Evolutionary conservation across 2,113 vertebrate species (phyloP), one percentile per base, ranked within the genome.

Genomic region (Otocyon megalotis): DNA sequence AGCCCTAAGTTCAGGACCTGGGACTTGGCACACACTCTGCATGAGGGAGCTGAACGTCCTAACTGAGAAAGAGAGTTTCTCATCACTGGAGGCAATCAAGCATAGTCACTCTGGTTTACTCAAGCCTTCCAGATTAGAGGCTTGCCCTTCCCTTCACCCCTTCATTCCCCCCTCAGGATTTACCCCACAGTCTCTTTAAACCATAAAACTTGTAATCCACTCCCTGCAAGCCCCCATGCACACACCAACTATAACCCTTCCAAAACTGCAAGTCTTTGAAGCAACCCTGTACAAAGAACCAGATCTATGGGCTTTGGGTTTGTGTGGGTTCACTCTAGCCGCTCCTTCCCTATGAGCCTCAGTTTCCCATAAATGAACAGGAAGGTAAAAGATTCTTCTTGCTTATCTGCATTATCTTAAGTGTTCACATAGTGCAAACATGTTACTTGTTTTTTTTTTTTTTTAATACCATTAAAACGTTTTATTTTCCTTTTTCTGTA

Each of bases 61-160:
- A 79, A 76, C 14, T 72, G 53, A 79, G 20, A 10, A 26, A 62
- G 81, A 28, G 24, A 71, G 82, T 67, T 14, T 50, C 86, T 62
- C 53, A 54, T 82, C 56, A 19, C 26, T 3, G 14, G 69, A 74
- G 81, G 96, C 82, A 92, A 94, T 79, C 94, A 95, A 96, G 88
- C 77, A 79, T 0, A 48, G 35, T 37, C 43, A 85, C 35, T 58
- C 43, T 0, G n/a, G 53, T 35, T 94, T 53, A 65, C 35, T 56
- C 14, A 37, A 76, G 88, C 32, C 48, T 86, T 93, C 28, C 86
- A 56, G 12, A 58, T n/a, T 5, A 32, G 14, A 91, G 50, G 17
- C n/a, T 67, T 14, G 28, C n/a, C 28, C 53, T 88, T 83, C n/a
- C 77, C 4, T 92, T 35, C 5, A 14, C 1, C 37, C 67, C 63